Conservation (phyloP, 2,888 invertebrate species). For the Pyrgus malvae region DNA sequence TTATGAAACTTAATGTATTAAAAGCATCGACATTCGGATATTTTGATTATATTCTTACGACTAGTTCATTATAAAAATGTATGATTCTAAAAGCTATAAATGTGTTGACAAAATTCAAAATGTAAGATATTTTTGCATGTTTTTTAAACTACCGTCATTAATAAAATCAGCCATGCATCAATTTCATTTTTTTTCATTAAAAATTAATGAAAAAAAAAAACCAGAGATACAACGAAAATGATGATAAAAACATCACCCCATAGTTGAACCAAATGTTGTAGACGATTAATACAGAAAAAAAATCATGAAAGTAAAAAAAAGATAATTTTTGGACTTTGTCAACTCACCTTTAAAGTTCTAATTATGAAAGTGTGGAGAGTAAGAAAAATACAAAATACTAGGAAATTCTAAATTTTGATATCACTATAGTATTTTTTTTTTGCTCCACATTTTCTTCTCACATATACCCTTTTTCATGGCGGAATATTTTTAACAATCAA, state of each 20-base stretch:
- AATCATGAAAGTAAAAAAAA: neutral
- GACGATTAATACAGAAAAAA: neutral
- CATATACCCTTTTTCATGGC: neutral
- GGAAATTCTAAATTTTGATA: neutral
- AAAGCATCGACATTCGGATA: neutral
- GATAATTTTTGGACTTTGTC: neutral
- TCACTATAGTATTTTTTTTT: neutral
- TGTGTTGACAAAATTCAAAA: slow-evolving; percentile 1
- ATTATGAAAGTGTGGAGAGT: neutral
- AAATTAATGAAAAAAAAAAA: too few species aligned
- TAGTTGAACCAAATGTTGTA: too few species aligned
- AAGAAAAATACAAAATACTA: slow-evolving; percentile 19
- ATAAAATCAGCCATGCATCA: too few species aligned
- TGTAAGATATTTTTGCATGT: neutral
- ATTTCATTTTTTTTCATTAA: too few species aligned
- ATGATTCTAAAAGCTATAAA: neutral
- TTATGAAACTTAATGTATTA: neutral
- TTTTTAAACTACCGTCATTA: neutral
- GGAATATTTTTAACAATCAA: neutral
- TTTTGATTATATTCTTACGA: slow-evolving; percentile 7
- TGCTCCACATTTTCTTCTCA: neutral
- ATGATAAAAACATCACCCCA: too few species aligned
- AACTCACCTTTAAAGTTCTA: neutral
- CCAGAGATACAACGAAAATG: too few species aligned
- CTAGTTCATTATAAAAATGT: slow-evolving; percentile 11